Evolutionary conservation across 2,888 invertebrate species (phyloP), one percentile per base, ranked within the genome.

Genomic region (Standfussiana lucernea): DNA sequence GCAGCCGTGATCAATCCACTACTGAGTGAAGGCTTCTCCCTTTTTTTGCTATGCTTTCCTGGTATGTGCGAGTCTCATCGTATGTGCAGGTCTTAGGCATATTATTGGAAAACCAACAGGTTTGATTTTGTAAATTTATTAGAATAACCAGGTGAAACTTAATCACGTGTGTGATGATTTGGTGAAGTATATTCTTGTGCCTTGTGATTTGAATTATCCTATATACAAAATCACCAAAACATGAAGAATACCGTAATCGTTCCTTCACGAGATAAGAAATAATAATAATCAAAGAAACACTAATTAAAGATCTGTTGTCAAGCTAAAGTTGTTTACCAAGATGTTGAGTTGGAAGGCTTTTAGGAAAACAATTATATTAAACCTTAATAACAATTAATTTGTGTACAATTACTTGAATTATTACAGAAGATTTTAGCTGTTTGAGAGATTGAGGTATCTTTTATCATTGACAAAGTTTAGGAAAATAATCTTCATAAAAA

Each of bases 341-440:
- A 72, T 72, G 32, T 69, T 72, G 24, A 35, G 21, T 64, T 69
- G 32, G 47, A 72, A 66, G 47, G 50, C 69, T 77, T 69, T 65
- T 28, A 72, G 59, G 59, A 72, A 73, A 77, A 74, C 42, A 82
- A 82, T 81, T 59, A 37, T 40, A 64, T 64, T 35, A 77, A 66
- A 71, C 21, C n/a, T 24, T 71, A 85, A 85, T 67, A 32, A 69
- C 65, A 65, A 64, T 78, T 81, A 53, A 78, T 76, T 77, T 47
- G 65, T 37, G 37, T 67, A 62, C 70, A 83, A 77, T 75, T 76
- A 68, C 37, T 65, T 59, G 40, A 77, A 69, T 77, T 45, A 61
- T 59, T 35, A 50, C 35, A 40, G 35, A 73, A 72, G 42, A 69
- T 83, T 69, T 32, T 18, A 18, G 15, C 45, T 45, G 37, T 47